These are phyloP conservation scores for Phoeniculus purpureus DNA, from an alignment of 2,797 vertebrate species.

Conservation along the genomic window DNA sequence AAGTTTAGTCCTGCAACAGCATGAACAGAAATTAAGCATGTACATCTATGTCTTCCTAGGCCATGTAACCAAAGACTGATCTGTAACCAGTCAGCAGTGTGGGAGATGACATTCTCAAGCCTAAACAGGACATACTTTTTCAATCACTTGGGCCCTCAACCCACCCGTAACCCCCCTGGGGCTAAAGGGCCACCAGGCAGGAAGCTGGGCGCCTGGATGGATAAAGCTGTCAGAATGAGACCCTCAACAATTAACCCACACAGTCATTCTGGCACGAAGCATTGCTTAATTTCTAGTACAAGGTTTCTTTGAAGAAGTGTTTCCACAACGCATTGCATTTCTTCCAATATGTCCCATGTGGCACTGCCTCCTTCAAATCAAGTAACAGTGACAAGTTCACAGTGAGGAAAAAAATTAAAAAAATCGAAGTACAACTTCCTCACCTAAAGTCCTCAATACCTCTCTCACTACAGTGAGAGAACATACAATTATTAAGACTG, in stretches of 20 bases:
- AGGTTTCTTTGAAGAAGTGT: slow-evolving; percentile 56
- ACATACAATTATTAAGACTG: neutral
- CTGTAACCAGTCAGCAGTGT: neutral
- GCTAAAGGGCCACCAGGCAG: slow-evolving; percentile 18
- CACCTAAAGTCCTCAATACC: neutral
- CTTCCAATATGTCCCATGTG: slow-evolving; percentile 22
- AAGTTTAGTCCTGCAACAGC: neutral
- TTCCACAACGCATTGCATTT: slow-evolving; percentile 14
- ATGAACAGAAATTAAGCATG: neutral
- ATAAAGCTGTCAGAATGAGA: slow-evolving; percentile 23
- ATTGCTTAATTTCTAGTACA: slow-evolving; percentile 12
- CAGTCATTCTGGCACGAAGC: neutral
- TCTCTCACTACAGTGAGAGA: neutral
- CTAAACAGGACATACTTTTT: neutral
- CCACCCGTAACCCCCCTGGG: neutral
- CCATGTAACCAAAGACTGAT: neutral
- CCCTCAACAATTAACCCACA: slow-evolving; percentile 24
- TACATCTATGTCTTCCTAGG: neutral
- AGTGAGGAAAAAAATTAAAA: neutral
- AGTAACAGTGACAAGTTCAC: neutral
- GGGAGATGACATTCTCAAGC: neutral
- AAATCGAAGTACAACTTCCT: neutral
- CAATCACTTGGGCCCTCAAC: neutral
- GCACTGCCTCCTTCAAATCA: neutral
- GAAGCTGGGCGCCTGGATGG: neutral